Conservation (phyloP, 2,888 invertebrate genomes). For the Agrotis clavis region DNA sequence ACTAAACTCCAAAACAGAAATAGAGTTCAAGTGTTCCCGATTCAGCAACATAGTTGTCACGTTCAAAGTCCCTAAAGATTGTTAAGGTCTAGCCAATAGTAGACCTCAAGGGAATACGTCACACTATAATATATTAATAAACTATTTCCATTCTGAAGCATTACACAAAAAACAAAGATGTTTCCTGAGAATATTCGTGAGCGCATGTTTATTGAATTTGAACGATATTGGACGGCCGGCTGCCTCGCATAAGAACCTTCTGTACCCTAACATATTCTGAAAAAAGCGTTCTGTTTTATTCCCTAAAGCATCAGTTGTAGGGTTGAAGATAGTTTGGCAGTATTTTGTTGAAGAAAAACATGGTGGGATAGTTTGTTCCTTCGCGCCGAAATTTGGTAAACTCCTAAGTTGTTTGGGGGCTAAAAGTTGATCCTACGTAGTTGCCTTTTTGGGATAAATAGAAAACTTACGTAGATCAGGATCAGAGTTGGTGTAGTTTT, state of each 20-base stretch:
- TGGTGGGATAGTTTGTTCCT: slow-evolving; percentile 57
- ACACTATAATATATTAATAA: slow-evolving; percentile 58
- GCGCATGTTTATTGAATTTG: slow-evolving; percentile 71
- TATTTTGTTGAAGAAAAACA: slow-evolving; percentile 26
- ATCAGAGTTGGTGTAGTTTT: slow-evolving; percentile 56
- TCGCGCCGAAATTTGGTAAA: slow-evolving; percentile 66
- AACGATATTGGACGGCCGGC: slow-evolving; percentile 62
- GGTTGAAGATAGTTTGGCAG: slow-evolving; percentile 23
- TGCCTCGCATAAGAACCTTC: slow-evolving; percentile 39
- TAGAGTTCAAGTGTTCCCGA: not conserved
- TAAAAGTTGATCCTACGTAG: slow-evolving; percentile 66
- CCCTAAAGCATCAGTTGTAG: rapidly evolving
- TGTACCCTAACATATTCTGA: slow-evolving; percentile 28
- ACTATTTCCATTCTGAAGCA: slow-evolving; percentile 55
- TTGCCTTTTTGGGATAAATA: slow-evolving; percentile 65
- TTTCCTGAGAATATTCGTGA: slow-evolving; percentile 56
- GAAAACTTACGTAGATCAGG: slow-evolving; percentile 56
- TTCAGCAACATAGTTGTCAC: slow-evolving; percentile 7
- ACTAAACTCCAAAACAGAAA: not conserved
- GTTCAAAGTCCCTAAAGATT: slow-evolving; percentile 7
- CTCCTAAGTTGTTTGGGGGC: slow-evolving; percentile 61
- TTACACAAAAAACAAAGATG: slow-evolving; percentile 46
- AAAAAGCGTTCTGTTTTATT: slow-evolving; percentile 10
- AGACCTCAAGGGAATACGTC: slow-evolving; percentile 20
- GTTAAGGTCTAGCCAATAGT: slow-evolving; percentile 7